These are phyloP conservation scores for Melitaea athalia DNA, from an alignment of 2,888 invertebrate species.

Conservation along the genomic window DNA sequence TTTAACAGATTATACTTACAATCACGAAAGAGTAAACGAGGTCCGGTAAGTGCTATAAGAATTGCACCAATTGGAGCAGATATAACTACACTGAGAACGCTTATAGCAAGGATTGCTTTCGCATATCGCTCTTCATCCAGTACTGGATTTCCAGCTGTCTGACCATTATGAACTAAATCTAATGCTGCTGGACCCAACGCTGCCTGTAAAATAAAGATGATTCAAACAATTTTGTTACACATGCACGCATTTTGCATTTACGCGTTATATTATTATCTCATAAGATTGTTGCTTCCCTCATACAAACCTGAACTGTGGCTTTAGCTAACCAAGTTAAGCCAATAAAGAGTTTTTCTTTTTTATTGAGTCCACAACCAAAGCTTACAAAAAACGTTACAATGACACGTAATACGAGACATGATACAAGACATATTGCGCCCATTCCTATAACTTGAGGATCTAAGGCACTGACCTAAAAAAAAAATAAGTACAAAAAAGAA, in stretches of 20 bases:
- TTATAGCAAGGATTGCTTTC: constrained; percentile 84
- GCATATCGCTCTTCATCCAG: constrained; percentile 79
- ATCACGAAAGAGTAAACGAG: constrained; percentile 72
- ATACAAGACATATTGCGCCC: constrained; percentile 84
- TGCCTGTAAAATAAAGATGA: constrained; percentile 71
- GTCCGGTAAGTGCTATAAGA: constrained; percentile 85
- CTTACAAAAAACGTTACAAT: constrained; percentile 83
- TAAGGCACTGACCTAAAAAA: constrained; percentile 76
- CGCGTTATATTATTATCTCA: background rate
- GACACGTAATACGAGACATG: constrained; percentile 83
- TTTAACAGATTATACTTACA: constrained; percentile 45
- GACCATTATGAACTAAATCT: constrained; percentile 71
- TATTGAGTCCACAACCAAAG: constrained; percentile 87
- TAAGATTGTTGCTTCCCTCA: background rate
- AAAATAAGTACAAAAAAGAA: background rate
- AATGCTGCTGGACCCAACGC: constrained; percentile 87
- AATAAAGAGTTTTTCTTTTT: constrained; percentile 92
- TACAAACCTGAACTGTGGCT: constrained; percentile 91
- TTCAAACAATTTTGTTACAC: background rate
- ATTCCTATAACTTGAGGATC: constrained; percentile 84
- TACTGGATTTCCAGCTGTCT: constrained; percentile 63
- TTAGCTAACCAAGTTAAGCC: constrained; percentile 93
- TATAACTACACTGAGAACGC: constrained; percentile 87
- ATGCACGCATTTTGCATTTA: background rate
- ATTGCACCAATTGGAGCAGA: constrained; percentile 89